These are phyloP conservation scores for Eulemur albifrons DNA, from an alignment of 2,797 vertebrate species.

Conservation along the genomic window DNA sequence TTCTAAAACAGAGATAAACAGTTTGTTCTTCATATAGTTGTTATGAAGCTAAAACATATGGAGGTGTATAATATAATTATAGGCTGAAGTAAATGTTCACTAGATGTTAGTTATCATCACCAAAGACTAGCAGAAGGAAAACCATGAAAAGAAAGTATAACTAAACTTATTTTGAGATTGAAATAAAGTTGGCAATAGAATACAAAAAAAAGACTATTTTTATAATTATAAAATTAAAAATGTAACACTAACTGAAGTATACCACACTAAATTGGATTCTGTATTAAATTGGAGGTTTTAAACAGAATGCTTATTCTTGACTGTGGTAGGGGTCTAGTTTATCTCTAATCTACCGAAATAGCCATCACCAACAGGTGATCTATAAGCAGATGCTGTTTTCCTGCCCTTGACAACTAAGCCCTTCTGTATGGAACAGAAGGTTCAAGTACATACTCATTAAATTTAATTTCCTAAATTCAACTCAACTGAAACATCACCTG, in stretches of 20 bases:
- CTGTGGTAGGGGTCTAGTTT: background rate
- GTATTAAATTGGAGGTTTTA: background rate
- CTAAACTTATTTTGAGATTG: background rate
- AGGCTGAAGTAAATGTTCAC: background rate
- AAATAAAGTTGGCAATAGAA: constrained; percentile 23
- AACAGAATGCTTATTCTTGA: background rate
- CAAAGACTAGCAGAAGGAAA: background rate
- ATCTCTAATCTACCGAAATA: background rate
- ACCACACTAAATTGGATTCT: background rate
- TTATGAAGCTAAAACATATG: background rate
- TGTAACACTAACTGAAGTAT: background rate
- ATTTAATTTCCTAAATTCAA: constrained; percentile 35
- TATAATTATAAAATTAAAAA: constrained; percentile 14
- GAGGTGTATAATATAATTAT: background rate
- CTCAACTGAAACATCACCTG: background rate
- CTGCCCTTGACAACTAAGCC: background rate
- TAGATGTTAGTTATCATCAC: background rate
- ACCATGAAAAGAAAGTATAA: background rate
- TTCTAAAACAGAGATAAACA: background rate
- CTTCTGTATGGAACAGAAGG: background rate
- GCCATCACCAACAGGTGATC: background rate
- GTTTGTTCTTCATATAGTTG: background rate
- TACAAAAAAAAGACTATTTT: background rate
- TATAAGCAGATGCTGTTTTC: constrained; percentile 40
- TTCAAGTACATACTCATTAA: constrained; percentile 43